Evolutionary conservation across 1,140 invertebrate species (phyloP).

Genomic region (Drosophila orosa): DNA sequence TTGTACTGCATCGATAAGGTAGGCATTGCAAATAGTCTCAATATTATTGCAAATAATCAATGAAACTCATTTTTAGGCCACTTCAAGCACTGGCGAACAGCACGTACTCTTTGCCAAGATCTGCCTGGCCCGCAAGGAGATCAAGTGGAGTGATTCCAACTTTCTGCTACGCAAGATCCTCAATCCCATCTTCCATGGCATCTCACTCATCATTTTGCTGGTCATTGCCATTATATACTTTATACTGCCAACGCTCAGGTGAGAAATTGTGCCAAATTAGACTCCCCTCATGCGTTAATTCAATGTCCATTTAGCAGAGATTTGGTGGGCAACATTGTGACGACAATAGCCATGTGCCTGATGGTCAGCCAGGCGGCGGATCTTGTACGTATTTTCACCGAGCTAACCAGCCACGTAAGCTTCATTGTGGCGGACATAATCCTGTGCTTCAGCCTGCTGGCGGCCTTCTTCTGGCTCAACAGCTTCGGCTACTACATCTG

Average conservation of each 20-base stretch:
- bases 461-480: constrained; percentile 93
- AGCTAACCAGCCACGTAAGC: constrained; percentile 91
- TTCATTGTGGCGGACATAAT: constrained; percentile 91
- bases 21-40: neutral
- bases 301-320: constrained; percentile 85
- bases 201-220: constrained; percentile 89
- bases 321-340: constrained; percentile 92
- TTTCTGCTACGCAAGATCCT: constrained; percentile 90
- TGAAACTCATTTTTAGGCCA: constrained; percentile 36
- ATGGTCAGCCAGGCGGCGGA: constrained; percentile 91
- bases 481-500: constrained; percentile 93
- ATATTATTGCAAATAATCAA: neutral
- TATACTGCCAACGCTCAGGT: constrained; percentile 90
- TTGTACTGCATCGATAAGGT: constrained; percentile 93
- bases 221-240: constrained; percentile 92
- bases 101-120: constrained; percentile 88
- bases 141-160: constrained; percentile 88
- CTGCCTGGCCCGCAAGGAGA: constrained; percentile 88
- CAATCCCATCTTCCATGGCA: constrained; percentile 90
- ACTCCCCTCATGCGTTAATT: constrained; percentile 28
- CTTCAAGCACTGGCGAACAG: constrained; percentile 58
- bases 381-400: constrained; percentile 91
- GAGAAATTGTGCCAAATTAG: constrained; percentile 15
- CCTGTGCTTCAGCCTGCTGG: constrained; percentile 89
- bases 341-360: constrained; percentile 90